phyloP scores from a whole-genome alignment of 2,113 vertebrate species.

The Nothobranchius furzeri region DNA sequence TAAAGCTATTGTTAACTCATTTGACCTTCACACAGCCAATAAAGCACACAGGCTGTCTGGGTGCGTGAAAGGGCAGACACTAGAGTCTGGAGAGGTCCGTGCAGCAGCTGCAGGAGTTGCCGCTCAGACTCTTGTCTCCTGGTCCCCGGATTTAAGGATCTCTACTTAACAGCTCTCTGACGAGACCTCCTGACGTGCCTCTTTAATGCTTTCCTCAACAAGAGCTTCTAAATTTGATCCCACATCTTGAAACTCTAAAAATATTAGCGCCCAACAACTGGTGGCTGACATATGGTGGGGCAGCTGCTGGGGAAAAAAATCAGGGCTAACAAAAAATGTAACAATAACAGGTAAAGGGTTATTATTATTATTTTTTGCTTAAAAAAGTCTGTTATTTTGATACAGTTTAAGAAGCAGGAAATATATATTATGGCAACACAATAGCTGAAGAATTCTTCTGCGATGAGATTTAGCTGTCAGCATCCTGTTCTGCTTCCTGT shows the following conservation, averaged over 20 bases:
- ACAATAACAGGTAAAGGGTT: conserved; percentile 19
- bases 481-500: conserved; percentile 81
- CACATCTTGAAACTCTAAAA: conserved; percentile 71
- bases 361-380: too few relatives aligned
- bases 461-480: conserved; percentile 47
- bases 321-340: conserved; percentile 31
- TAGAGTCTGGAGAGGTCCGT: conserved; percentile 20
- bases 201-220: conserved; percentile 53
- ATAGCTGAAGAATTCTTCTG: conserved; percentile 28
- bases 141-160: conserved; percentile 30
- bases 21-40: background rate
- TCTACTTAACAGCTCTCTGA: conserved; percentile 30
- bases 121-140: conserved; percentile 46
- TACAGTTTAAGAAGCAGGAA: too few relatives aligned
- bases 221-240: conserved; percentile 73
- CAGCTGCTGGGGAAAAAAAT: conserved; percentile 53
- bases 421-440: conserved; percentile 8
- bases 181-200: conserved; percentile 47
- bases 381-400: background rate
- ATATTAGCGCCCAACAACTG: conserved; percentile 74
- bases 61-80: conserved; percentile 32
- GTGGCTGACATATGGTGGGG: conserved; percentile 34
- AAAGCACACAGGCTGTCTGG: conserved; percentile 36
- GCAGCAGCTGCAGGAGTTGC: conserved; percentile 62
- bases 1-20: conserved; percentile 32